Percentiles rank a stretch among this genome's conserved stretches.
phyloP scores from a whole-genome alignment of 2,888 invertebrate species.

The Nudaria mundana region DNA sequence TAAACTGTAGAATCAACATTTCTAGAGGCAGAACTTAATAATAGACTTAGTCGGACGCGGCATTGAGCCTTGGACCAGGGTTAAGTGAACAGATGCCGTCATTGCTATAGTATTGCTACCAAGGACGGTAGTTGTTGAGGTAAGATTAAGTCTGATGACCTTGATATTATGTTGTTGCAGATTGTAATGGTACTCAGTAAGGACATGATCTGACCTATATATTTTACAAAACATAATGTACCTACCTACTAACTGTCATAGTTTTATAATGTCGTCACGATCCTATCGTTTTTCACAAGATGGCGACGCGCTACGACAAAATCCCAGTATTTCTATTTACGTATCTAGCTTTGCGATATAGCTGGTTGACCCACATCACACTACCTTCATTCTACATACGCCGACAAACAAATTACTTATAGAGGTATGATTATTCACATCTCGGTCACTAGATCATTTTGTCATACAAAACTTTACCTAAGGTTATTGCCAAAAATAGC shows the following conservation, averaged over 20 bases:
- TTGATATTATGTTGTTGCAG: not conserved
- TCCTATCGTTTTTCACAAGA: constrained; percentile 81
- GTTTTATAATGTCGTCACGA: constrained; percentile 71
- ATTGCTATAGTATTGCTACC: no score
- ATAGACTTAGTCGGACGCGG: no score
- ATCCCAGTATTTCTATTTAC: constrained; percentile 80
- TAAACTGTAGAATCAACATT: no score
- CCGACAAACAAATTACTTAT: constrained; percentile 26
- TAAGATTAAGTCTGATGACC: no score
- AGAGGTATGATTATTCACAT: constrained; percentile 37
- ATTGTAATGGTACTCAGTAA: constrained; percentile 12
- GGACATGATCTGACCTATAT: constrained; percentile 55
- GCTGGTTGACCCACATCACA: constrained; percentile 42
- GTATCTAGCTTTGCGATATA: constrained; percentile 68
- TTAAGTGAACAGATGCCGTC: no score
- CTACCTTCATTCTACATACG: constrained; percentile 21
- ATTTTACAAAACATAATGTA: constrained; percentile 54
- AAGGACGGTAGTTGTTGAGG: no score
- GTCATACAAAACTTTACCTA: constrained; percentile 63
- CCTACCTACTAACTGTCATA: no score
- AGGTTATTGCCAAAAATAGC: constrained; percentile 78
- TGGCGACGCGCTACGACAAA: constrained; percentile 78
- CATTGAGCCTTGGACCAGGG: no score
- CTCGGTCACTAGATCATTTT: constrained; percentile 64
- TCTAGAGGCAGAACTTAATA: no score